Evolutionary conservation across 2,797 vertebrate genomes (phyloP), one percentile per base, ranked within the genome.

Genomic region (Amniataba percoides): DNA sequence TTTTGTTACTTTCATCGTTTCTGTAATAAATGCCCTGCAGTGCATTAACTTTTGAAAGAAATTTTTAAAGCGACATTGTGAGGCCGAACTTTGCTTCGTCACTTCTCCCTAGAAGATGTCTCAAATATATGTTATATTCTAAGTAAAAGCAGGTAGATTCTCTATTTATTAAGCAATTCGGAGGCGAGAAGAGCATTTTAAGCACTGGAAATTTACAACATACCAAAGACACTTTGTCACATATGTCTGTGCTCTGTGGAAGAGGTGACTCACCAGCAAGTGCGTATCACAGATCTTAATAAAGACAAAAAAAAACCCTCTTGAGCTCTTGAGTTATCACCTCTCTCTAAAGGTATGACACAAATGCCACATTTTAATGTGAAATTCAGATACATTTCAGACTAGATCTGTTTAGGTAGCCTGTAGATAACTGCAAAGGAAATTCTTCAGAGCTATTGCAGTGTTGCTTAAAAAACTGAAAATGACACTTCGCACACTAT

Each of bases 251-350:
- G 10, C 16, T 63, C 18, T 9, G 27, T 71, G 40, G 67, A 27
- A 21, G 14, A 46, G 18, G 75, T 77, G 13, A 85, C 25, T 89
- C 76, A 71, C 25, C 57, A 62, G 21, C n/a, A 56, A 52, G 49
- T 58, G 12, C 46, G 25, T 4, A n/a, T 42, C 49, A 43, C 3
- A 25, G 42, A 53, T 64, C 23, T 51, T 34, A 39, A 21, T 15
- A 46, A 8, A 45, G 48, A 43, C 27, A 43, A 39, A 11, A 46
- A 48, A 39, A 64, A 7, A 3, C 34, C n/a, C n/a, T n/a, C n/a
- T 31, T 31, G 27, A 31, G 27, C n/a, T n/a, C n/a, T n/a, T 14
- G 25, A 68, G 14, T 48, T 25, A 14, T 45, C 43, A 13, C 40
- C 23, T 48, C 34, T 19, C 2, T 65, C 16, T 23, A 4, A 53